phyloP scores from a whole-genome alignment of 2,113 vertebrate genomes.

The Ondatra zibethicus region DNA sequence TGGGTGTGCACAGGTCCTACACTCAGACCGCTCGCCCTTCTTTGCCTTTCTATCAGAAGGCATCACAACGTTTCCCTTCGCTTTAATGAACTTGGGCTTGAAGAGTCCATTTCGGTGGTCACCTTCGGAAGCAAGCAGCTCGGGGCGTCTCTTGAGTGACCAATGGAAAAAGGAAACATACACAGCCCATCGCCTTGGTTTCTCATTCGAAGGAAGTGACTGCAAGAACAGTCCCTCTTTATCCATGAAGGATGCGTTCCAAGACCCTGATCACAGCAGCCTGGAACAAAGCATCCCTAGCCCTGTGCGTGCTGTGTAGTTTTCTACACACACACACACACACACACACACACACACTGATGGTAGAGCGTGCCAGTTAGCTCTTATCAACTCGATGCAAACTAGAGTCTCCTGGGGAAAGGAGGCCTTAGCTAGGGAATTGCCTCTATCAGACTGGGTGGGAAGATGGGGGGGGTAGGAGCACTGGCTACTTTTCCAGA shows the following conservation, averaged over 20 bases:
- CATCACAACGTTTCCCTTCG: neutral
- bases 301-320: neutral
- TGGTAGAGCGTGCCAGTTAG: too few species aligned
- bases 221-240: neutral
- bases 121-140: neutral
- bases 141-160: neutral
- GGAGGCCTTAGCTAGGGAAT: neutral
- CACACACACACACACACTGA: too few species aligned
- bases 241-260: too few species aligned
- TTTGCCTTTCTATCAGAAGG: neutral
- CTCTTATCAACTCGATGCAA: neutral
- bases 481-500: neutral
- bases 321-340: neutral
- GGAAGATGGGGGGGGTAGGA: too few species aligned
- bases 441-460: neutral
- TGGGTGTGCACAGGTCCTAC: fast-evolving
- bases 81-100: conserved; percentile 2
- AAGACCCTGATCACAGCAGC: neutral
- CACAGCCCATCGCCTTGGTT: neutral
- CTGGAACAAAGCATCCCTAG: too few species aligned
- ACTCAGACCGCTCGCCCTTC: neutral
- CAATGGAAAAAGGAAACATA: neutral
- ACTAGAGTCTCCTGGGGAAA: neutral
- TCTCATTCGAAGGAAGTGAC: neutral
- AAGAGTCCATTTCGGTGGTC: neutral